Evolutionary conservation across 2,113 vertebrate genomes (phyloP), one percentile per base, ranked within the genome.

Genomic region (Mionectes macconnelli): DNA sequence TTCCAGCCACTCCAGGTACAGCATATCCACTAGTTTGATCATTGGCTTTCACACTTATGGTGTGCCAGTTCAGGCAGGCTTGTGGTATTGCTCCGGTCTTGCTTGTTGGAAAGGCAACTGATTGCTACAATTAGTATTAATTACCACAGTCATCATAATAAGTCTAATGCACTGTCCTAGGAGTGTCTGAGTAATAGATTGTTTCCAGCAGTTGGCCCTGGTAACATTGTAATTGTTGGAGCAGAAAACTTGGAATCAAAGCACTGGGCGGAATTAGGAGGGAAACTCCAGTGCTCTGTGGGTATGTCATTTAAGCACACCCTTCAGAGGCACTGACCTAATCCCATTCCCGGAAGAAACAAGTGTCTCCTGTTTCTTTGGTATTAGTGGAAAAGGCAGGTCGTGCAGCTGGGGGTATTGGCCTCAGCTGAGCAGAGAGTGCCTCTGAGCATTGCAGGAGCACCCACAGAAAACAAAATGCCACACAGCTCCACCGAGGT

Each of bases 61-160:
- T 27, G 6, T 15, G 18, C n/a, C 53, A 62, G 72, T 77, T 80
- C 24, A 30, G 63, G 31, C 72, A 77, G 52, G 52, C 55, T 66
- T 77, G 31, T 3, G 30, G 39, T 27, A 7, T 53, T 90, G 47
- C 42, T 76, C 14, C 3, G 1, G n/a, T 47, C 55, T 83, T 27
- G 1, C 42, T 74, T 66, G 14, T 31, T 88, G 72, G 47, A 85
- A 91, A 76, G 9, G 35, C 76, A 73, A 5, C 15, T 1, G 31
- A 44, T 88, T 80, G 63, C 84, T 66, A 10, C 78, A 83, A 83
- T 72, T 91, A 85, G 63, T 73, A 9, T 45, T 49, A 90, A 83
- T 81, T 74, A 72, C 55, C 27, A 28, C 35, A 50, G 39, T 42
- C 19, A 2, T 62, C 44, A 3, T 33, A 19, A 63, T 56, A 62